A percentile compares a stretch with the other conserved stretches of the same genome.
Evolutionary conservation across 2,888 invertebrate genomes (phyloP).

Genomic region (Phytoseiulus persimilis): DNA sequence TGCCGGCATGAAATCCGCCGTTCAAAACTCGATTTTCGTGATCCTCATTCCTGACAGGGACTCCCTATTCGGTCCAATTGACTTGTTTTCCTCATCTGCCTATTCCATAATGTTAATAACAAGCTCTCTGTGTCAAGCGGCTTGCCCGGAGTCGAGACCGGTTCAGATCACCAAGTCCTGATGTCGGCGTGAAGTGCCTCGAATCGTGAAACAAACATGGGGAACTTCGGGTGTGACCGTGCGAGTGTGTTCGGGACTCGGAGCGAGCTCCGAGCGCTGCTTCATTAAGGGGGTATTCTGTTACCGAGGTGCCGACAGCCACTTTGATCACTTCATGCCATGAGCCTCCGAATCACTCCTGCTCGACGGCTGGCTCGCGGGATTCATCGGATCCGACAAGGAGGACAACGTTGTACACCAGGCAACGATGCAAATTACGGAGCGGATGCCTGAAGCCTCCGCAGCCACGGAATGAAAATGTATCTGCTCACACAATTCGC

Average conservation of each 20-base stretch:
- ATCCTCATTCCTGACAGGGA: no score
- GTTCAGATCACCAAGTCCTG: not conserved
- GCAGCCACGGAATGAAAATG: not conserved
- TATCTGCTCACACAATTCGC: not conserved
- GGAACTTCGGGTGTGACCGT: not conserved
- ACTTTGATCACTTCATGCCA: slow-evolving; percentile 30
- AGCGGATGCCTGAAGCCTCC: no score
- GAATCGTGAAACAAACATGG: not conserved
- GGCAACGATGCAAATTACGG: no score
- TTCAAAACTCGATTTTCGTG: no score
- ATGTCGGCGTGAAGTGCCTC: slow-evolving; percentile 5
- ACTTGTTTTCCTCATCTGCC: no score
- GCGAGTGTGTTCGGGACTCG: not conserved
- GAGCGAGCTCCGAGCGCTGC: not conserved
- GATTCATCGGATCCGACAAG: not conserved
- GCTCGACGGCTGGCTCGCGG: not conserved
- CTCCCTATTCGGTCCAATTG: no score
- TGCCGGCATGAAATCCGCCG: no score
- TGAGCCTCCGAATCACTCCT: not conserved
- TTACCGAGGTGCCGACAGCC: slow-evolving; percentile 38
- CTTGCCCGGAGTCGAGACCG: not conserved
- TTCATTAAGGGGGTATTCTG: slow-evolving; percentile 37
- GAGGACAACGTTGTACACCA: not conserved
- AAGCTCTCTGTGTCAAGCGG: no score
- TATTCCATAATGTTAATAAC: no score